Evolutionary conservation across 2,113 vertebrate genomes (phyloP), one percentile per base, ranked within the genome.

Genomic region (Cephalopterus ornatus): DNA sequence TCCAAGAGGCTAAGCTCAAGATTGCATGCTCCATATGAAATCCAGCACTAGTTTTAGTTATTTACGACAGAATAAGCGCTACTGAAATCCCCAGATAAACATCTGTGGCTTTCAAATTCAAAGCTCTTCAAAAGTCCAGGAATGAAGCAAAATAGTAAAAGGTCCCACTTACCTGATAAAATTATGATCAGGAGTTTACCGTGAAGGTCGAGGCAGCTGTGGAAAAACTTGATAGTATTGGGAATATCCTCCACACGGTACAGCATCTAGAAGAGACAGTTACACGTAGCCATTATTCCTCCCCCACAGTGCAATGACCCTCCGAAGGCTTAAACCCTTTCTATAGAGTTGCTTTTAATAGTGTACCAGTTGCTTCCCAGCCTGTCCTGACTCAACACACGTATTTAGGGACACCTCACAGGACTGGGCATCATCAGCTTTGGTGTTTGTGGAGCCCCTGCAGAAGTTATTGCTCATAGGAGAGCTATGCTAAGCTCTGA

Each of bases 131-230:
- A 55, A 92, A 88, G 5, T 65, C 18, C 21, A 72, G n/a, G 58
- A 84, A 37, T 21, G 10, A n/a, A 67, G 12, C 3, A 20, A 76
- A 80, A 75, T 70, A 62, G 17, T 18, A 32, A 39, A 70, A 84
- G 4, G 6, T 21, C 5, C 17, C 20, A 44, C 78, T 95, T 83
- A 98, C 98, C 97, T 96, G 96, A 89, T 93, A 98, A 95, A 88
- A 98, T 63, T 35, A 98, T 95, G 74, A 98, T 98, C 96, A 99
- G 95, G 39, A 98, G 97, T 81, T 94, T 98, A 74, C 98, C 98
- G 1, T 98, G 97, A 33, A 91, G 88, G 72, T 97, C 91, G 1
- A 98, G 97, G 42, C 97, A 97, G 89, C 95, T 98, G 83, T 98
- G 98, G 96, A 98, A 98, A 97, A 98, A 98, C 82, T 97, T 98